These are phyloP conservation scores for Meloe dianella DNA, from an alignment of 2,888 invertebrate genomes.

Conservation along the genomic window DNA sequence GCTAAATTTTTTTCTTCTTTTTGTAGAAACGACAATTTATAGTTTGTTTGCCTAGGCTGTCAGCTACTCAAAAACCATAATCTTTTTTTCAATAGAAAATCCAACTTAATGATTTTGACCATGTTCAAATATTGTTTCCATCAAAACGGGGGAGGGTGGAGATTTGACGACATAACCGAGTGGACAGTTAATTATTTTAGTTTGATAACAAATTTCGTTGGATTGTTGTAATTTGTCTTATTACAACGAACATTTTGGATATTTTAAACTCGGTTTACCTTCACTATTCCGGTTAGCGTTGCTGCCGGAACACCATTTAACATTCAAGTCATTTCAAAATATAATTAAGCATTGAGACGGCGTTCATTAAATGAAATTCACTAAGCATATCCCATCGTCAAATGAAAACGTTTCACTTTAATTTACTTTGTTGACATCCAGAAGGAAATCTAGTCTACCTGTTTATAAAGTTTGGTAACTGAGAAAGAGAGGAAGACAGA, in stretches of 20 bases:
- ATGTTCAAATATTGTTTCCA: slow-evolving; percentile 19
- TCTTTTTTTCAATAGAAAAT: slow-evolving; percentile 18
- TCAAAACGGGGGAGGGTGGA: not conserved
- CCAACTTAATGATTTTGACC: slow-evolving; percentile 16
- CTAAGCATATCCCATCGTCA: slow-evolving; percentile 37
- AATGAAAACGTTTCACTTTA: slow-evolving; percentile 46
- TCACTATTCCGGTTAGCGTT: not conserved
- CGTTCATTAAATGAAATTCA: slow-evolving; percentile 39
- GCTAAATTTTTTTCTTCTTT: not conserved
- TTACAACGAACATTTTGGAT: not conserved
- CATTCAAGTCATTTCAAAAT: slow-evolving; percentile 17
- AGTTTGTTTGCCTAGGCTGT: slow-evolving; percentile 8
- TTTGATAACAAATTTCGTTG: no score
- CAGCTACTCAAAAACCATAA: slow-evolving; percentile 16
- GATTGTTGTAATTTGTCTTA: not conserved
- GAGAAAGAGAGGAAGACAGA: not conserved
- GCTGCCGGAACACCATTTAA: not conserved
- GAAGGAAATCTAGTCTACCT: slow-evolving; percentile 41
- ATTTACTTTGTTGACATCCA: slow-evolving; percentile 42
- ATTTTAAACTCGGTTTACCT: no score
- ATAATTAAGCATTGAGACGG: slow-evolving; percentile 31
- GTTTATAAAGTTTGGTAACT: slow-evolving; percentile 41
- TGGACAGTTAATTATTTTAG: slow-evolving; percentile 1
- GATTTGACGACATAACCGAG: not conserved
- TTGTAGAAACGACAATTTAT: not conserved